Evolutionary conservation across 2,888 invertebrate species (phyloP), one percentile per base, ranked within the genome.

Genomic region (Acanthosepion pharaonis): DNA sequence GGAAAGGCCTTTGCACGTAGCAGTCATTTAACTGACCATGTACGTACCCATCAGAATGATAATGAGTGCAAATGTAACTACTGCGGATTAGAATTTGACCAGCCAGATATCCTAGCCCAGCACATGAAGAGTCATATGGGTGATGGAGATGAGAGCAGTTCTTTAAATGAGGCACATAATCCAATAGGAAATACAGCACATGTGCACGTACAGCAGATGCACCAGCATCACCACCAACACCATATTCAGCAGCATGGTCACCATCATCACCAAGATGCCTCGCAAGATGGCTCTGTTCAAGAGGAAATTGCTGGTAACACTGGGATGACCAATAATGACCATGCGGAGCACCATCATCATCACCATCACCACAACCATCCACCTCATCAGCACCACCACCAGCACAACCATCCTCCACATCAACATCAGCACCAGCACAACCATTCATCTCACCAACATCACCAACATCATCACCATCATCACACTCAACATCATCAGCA

Each of bases 1-100:
- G 92, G 92, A 18, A 93, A 93, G 25, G 92, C 92, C 51, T 93
- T 93, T 93, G 92, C 92, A 5, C 92, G 92, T 49, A 93, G 92
- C n/a, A 93, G 92, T 33, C 92, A 93, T 51, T 53, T 93, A 28
- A 93, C 92, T n/a, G 92, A 93, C 28, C 92, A 93, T 51, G 92
- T 93, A 18, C 92, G 92, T 28, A 93, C 92, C n/a, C 92, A 93
- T 51, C 92, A 93, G 51, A 93, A 53, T 28, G 92, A 93, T 25
- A 93, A 28, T 25, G 92, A 93, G 51, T 93, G 92, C 51, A 93
- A 93, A 9, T 93, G 92, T 18, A 51, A n/a, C 92, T 93, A 9
- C 28, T 93, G 92, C 6, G 92, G 92, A 18, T n/a, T 51, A 51
- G 92, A 93, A 51, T 93, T 93, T 51, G 92, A 93, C 28, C 48